Evolutionary conservation across 2,113 vertebrate species (phyloP).

Genomic region (Capricornis sumatraensis): DNA sequence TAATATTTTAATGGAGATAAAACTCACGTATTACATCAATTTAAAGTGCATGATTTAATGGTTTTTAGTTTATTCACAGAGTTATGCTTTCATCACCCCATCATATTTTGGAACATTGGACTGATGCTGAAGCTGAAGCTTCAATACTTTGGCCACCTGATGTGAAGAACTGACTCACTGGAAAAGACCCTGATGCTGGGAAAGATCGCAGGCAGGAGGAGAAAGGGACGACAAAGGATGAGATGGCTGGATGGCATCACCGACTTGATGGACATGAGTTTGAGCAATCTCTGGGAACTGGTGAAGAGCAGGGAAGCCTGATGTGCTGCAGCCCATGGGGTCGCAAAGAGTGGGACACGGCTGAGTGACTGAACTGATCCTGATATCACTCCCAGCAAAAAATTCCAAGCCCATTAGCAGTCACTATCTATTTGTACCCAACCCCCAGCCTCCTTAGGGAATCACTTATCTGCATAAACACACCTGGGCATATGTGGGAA

Average conservation of each 20-base stretch:
- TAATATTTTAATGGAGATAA: not conserved
- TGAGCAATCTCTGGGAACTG: not conserved
- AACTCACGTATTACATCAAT: not conserved
- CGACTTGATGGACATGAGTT: accelerated
- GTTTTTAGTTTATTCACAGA: not conserved
- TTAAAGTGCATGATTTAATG: not conserved
- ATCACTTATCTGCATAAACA: not conserved
- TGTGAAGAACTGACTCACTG: not conserved
- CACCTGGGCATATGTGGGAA: not conserved
- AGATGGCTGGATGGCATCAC: not conserved
- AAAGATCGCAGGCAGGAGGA: not conserved
- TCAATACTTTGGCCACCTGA: not conserved
- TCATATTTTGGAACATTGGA: not conserved
- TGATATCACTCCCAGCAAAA: not conserved
- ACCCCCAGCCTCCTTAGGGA: not conserved
- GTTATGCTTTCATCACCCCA: not conserved
- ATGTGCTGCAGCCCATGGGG: not conserved
- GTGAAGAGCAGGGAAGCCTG: not conserved
- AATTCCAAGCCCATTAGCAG: not conserved
- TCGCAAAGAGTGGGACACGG: accelerated
- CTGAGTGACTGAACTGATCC: not conserved
- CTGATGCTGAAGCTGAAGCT: not conserved
- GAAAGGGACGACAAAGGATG: not conserved
- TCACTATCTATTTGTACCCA: not conserved
- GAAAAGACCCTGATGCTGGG: not conserved